Percentiles rank a stretch among this genome's conserved stretches.
Evolutionary conservation across 2,797 vertebrate genomes (phyloP).

Genomic region (Characodon lateralis): DNA sequence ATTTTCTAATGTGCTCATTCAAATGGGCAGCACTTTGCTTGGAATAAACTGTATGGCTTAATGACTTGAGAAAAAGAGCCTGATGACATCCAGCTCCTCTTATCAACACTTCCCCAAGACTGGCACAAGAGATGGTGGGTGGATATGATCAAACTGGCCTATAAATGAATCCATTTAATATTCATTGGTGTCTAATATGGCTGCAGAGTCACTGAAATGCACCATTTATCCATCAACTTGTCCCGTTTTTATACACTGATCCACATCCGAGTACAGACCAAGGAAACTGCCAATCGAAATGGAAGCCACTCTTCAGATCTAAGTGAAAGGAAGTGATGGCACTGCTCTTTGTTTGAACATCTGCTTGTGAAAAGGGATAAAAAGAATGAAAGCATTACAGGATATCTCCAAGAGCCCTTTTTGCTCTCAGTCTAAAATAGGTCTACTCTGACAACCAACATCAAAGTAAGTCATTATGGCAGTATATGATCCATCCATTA

Average conservation of each 20-base stretch:
- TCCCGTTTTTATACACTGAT: conserved; percentile 46
- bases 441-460: conserved; percentile 66
- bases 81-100: conserved; percentile 79
- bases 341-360: conserved; percentile 77
- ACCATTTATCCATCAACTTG: conserved; percentile 63
- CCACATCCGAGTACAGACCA: conserved; percentile 49
- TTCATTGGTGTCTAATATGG: conserved; percentile 65
- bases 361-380: conserved; percentile 73
- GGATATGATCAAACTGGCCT: conserved; percentile 71
- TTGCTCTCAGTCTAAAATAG: conserved; percentile 66
- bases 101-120: conserved; percentile 76
- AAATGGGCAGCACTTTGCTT: conserved; percentile 79
- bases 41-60: conserved; percentile 80
- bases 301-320: conserved; percentile 60
- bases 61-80: conserved; percentile 82
- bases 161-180: conserved; percentile 66
- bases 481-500: conserved; percentile 76
- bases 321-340: conserved; percentile 66
- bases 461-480: conserved; percentile 72
- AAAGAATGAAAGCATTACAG: conserved; percentile 63
- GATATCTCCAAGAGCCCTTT: conserved; percentile 62
- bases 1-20: conserved; percentile 80
- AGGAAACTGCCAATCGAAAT: conserved; percentile 61
- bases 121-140: conserved; percentile 65
- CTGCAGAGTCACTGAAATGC: conserved; percentile 55